phyloP scores from a whole-genome alignment of 2,888 invertebrate species.

The Notodonta ziczac region DNA sequence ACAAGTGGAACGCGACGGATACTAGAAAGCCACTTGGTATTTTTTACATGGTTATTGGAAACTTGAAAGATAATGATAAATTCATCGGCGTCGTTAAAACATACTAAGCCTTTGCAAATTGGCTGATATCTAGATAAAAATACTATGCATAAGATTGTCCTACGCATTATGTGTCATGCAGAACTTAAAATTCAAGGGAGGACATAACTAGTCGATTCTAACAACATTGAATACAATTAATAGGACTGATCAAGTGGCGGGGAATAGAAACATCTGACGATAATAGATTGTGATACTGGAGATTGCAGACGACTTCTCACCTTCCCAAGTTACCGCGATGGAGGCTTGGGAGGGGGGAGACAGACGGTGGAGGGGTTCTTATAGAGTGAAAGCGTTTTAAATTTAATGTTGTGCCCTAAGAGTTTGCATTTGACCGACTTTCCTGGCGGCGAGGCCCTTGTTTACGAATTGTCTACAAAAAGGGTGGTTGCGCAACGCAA shows the following conservation, averaged over 20 bases:
- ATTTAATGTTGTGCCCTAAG: constrained; percentile 67
- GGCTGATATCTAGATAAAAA: background rate
- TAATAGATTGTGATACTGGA: constrained; percentile 24
- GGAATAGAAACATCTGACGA: constrained; percentile 12
- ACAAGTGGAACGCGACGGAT: constrained; percentile 65
- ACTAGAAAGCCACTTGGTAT: constrained; percentile 50
- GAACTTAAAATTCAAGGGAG: constrained; percentile 37
- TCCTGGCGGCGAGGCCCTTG: constrained; percentile 52
- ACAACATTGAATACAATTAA: constrained; percentile 24
- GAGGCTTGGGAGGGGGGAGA: constrained; percentile 33
- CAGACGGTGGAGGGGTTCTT: constrained; percentile 35
- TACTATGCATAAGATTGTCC: background rate
- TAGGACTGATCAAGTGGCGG: constrained; percentile 8
- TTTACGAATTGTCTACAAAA: constrained; percentile 40
- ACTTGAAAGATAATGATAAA: constrained; percentile 30
- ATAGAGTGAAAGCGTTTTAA: constrained; percentile 77
- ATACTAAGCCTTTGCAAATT: background rate
- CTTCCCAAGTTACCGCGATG: constrained; percentile 32
- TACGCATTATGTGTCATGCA: constrained; percentile 17
- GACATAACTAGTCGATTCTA: constrained; percentile 16
- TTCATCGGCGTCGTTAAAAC: background rate
- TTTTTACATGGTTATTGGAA: constrained; percentile 38
- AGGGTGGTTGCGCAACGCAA: constrained; percentile 41
- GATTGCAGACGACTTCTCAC: constrained; percentile 55
- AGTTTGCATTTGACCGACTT: constrained; percentile 60